Base-by-base conservation (phyloP, 2,888 invertebrate species). In the Ryuthela nishihirai region DNA sequence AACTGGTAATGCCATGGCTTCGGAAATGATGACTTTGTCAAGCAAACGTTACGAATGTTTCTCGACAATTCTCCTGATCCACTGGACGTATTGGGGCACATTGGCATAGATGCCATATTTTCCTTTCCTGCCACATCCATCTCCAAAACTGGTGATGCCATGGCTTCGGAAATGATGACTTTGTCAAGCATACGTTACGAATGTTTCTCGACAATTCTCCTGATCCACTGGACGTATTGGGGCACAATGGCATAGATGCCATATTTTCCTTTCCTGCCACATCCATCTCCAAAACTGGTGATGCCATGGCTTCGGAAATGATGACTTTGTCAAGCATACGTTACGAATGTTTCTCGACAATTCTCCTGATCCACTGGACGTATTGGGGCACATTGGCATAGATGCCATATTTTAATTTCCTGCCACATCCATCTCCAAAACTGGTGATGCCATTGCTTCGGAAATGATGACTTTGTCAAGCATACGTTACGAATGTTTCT, bases 401-500 rank as follows among this genome's bases (percentile, higher is more conserved):
- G 65, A 95, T 93, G 17, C 95, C 94, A 70, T 86, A 94, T 74
- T 93, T 94, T 64, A 91, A 88, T 54, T 83, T 84, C 71, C 87
- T 85, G n/a, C 92, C 94, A 72, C 94, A 95, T 15, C 93, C 93
- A 72, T 94, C 93, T 1, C 94, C 94, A 68, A 94, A 95, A 71
- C 93, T 93, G 1, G 94, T 95, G 62, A 95, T 89, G 3, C 94
- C 95, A 65, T 84, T n/a, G n/a, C n/a, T n/a, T n/a, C n/a, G n/a
- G n/a, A n/a, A n/a, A n/a, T n/a, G n/a, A n/a, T n/a, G n/a, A n/a
- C n/a, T n/a, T n/a, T n/a, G n/a, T n/a, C n/a, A n/a, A n/a, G n/a
- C n/a, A n/a, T n/a, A n/a, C n/a, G n/a, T n/a, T n/a, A n/a, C n/a
- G 39, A 39, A 3, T 17, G 18, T 12, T 17, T 4, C 15, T 46